Percentiles rank a stretch among this genome's conserved stretches.
Evolutionary conservation across 2,888 invertebrate species (phyloP).

Genomic region (Cremastobaeus sp.): DNA sequence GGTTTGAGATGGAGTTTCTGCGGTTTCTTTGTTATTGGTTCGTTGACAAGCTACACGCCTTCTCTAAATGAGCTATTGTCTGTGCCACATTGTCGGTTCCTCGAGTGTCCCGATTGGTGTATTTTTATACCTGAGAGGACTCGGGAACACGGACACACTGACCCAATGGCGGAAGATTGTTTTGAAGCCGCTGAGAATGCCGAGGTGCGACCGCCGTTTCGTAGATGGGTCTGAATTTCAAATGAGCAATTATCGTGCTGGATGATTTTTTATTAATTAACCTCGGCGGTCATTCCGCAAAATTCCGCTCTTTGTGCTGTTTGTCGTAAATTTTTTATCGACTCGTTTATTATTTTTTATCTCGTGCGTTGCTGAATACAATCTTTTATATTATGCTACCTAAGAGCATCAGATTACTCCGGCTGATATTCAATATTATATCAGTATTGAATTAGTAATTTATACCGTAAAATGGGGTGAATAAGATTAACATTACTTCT

Average conservation of each 20-base stretch:
- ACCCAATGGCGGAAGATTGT: constrained; percentile 40
- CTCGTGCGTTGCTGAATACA: not conserved
- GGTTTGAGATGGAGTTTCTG: no score
- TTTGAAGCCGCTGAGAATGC: constrained; percentile 9
- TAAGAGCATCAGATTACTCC: constrained; percentile 17
- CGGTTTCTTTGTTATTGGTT: not conserved
- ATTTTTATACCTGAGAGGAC: constrained; percentile 44
- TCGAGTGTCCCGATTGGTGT: constrained; percentile 35
- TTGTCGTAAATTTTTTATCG: not conserved
- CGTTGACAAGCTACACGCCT: constrained; percentile 32
- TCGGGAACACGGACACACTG: constrained; percentile 33
- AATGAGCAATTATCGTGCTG: no score
- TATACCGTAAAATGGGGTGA: constrained; percentile 39
- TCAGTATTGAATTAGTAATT: constrained; percentile 36
- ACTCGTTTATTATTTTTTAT: not conserved
- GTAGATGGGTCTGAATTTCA: not conserved
- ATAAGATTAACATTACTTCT: constrained; percentile 38
- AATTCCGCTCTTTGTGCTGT: not conserved
- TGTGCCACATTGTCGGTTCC: constrained; percentile 1
- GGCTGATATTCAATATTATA: constrained; percentile 33
- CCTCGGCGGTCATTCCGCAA: not conserved
- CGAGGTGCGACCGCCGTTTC: not conserved
- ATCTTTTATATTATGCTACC: not conserved
- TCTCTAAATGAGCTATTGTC: constrained; percentile 30
- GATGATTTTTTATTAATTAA: no score